Evolutionary conservation across 1,140 invertebrate genomes (phyloP).

Genomic region (Hypsibius dujardini): DNA sequence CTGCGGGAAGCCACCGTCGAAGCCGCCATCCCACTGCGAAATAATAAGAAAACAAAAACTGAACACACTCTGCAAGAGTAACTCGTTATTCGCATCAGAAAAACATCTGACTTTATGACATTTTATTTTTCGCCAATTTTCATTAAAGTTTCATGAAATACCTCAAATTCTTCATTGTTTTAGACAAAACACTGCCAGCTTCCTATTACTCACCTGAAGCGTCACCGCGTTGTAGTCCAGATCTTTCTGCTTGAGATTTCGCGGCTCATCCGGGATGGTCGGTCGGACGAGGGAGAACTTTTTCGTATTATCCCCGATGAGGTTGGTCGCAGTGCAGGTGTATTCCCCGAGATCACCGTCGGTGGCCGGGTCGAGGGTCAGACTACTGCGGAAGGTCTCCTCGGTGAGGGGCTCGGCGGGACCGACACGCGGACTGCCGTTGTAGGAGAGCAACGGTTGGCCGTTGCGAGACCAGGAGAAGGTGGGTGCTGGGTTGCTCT

Average conservation of each 20-base stretch:
- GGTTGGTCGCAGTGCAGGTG: conserved; percentile 25
- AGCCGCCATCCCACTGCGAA: conserved; percentile 27
- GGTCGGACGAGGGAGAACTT: conserved; percentile 21
- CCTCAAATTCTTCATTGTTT: too few relatives aligned
- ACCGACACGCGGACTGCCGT: conserved; percentile 21
- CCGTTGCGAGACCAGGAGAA: conserved; percentile 25
- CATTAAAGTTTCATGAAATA: too few relatives aligned
- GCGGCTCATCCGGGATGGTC: conserved; percentile 26
- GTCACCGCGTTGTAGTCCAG: conserved; percentile 27
- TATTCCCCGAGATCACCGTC: conserved; percentile 25
- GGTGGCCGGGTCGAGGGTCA: conserved; percentile 20
- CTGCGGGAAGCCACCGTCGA: conserved; percentile 28
- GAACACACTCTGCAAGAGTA: too few relatives aligned
- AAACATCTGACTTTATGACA: too few relatives aligned
- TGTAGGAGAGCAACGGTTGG: conserved; percentile 19
- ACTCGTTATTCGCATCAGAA: too few relatives aligned
- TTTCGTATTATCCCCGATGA: conserved; percentile 22
- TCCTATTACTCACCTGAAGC: too few relatives aligned
- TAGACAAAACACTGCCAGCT: too few relatives aligned
- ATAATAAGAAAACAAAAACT: too few relatives aligned
- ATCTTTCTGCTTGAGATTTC: conserved; percentile 19
- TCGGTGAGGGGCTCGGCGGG: not conserved
- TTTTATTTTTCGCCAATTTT: too few relatives aligned
- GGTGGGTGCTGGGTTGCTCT: conserved; percentile 25
- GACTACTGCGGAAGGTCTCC: conserved; percentile 18